Base-by-base conservation (phyloP, 2,888 invertebrate species). In the Drosophila barbarae region DNA sequence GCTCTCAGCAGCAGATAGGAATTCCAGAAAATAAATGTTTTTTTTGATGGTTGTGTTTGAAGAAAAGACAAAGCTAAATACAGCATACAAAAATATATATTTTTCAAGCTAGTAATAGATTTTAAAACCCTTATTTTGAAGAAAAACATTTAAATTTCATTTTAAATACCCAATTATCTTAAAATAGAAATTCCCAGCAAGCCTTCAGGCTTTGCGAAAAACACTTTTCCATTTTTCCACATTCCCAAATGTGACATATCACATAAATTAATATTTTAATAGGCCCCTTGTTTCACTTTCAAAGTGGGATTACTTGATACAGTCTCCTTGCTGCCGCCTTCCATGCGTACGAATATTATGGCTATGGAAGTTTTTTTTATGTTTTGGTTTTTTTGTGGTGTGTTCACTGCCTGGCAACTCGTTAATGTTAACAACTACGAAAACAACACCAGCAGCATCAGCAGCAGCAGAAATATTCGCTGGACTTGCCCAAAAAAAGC, bases 361-460 rank as follows among this genome's bases (percentile, higher is more conserved):
- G 36, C 51, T 36, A 18, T 46, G 26, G 47, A 34, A 38, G 36
- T 46, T 68, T 66, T 66, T 46, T 44, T 46, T 35, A 23, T 39
- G 21, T 35, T 44, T 12, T 30, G 32, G 21, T 35, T 38, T 28
- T 13, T 46, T 38, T 49, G 30, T 54, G 46, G 13, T 35, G 35
- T 41, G 65, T 32, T 35, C 35, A 15, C 32, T 28, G 42, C 23
- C 53, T 52, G 66, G 66, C 66, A 64, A 46, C 63, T 66, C 66
- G 66, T 65, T 65, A 66, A 63, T 66, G 63, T 63, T 63, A 66
- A 66, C 63, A 53, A 66, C 67, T 53, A 44, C 15, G 38, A 53
- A 64, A 65, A 63, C 61, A 63, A 30, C 46, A 60, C 38, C 34
- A 34, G 32, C 47, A 12, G 18, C 34, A 34, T 23, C 47, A 12